Evolutionary conservation across 1,140 invertebrate genomes (phyloP).

Genomic region (Trichonephila clavata): DNA sequence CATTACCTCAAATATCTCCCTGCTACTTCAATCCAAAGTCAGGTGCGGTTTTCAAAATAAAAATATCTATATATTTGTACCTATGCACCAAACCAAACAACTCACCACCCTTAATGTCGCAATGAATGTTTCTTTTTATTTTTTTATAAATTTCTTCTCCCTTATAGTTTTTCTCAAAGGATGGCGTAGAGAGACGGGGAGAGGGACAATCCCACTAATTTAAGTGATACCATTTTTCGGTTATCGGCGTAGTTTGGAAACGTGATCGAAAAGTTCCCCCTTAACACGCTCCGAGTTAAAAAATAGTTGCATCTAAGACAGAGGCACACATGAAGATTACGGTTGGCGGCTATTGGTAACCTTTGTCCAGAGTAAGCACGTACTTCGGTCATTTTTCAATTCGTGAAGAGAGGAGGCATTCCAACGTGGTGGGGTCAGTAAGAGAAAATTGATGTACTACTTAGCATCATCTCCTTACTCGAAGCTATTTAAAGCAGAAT

Average conservation of each 20-base stretch:
- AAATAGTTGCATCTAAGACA: slow-evolving; percentile 59
- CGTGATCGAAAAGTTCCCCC: slow-evolving; percentile 72
- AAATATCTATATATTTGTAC: background rate
- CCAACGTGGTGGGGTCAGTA: background rate
- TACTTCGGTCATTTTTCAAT: slow-evolving; percentile 71
- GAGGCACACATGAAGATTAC: slow-evolving; percentile 55
- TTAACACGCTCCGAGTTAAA: slow-evolving; percentile 69
- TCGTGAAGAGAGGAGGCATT: slow-evolving; percentile 33
- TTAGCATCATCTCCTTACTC: slow-evolving; percentile 9
- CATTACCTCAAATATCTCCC: slow-evolving; percentile 17
- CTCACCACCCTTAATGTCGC: slow-evolving; percentile 43
- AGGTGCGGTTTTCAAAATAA: slow-evolving; percentile 39
- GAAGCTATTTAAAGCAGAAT: too few relatives aligned
- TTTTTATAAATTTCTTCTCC: background rate
- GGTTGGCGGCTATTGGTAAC: slow-evolving; percentile 13
- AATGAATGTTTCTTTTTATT: slow-evolving; percentile 9
- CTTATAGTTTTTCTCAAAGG: background rate
- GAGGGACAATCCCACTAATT: slow-evolving; percentile 71
- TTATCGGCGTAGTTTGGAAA: slow-evolving; percentile 56
- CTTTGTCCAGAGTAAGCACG: slow-evolving; percentile 59
- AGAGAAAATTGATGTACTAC: background rate
- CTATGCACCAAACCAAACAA: slow-evolving; percentile 47
- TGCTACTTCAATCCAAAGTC: slow-evolving; percentile 52
- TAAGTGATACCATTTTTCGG: slow-evolving; percentile 69
- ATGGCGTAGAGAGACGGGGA: background rate